Evolutionary conservation across 2,797 vertebrate species (phyloP), one percentile per base, ranked within the genome.

Genomic region (Babyrousa celebensis): DNA sequence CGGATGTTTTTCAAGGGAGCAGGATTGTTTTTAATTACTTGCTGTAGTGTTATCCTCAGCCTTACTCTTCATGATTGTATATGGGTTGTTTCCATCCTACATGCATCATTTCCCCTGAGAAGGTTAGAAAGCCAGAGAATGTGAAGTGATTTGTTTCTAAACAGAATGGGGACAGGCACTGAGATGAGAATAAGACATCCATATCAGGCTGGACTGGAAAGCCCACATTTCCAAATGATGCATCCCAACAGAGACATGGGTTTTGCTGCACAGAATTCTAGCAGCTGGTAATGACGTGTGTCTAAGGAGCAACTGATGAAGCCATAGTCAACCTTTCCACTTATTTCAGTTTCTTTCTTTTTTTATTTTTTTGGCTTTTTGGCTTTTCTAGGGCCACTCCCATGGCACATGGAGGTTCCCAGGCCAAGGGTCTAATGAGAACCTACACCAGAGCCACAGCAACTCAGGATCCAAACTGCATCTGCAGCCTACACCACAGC

Each of bases 11-110:
- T 94, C 95, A 94, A 82, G 32, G 65, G 32, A 74, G 40, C 63
- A 5, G 10, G 6, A 16, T 78, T 94, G 52, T n/a, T 92, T 96
- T 94, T 90, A 94, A 93, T 95, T 85, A 94, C 54, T 89, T 88
- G 29, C 74, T 75, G 0, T 43, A 63, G 74, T 67, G 80, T 87
- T 89, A 27, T 86, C 86, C 36, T 91, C 12, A 77, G 93, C 85
- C 82, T 79, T 86, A 36, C 25, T 93, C 14, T 16, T 86, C 93
- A 60, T 48, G 65, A 90, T 87, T 90, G 36, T 29, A 29, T 83
- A 17, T 89, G 63, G 48, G 3, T 18, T 96, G n/a, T 85, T 91
- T 56, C 8, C 48, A 15, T 11, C 23, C 12, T 62, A 72, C 21
- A 85, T 85, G 68, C 32, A 18, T 78, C 83, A 95, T 63, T 82